These are phyloP conservation scores for Venustoraphidia nigricollis DNA, from an alignment of 2,888 invertebrate species.

Conservation along the genomic window DNA sequence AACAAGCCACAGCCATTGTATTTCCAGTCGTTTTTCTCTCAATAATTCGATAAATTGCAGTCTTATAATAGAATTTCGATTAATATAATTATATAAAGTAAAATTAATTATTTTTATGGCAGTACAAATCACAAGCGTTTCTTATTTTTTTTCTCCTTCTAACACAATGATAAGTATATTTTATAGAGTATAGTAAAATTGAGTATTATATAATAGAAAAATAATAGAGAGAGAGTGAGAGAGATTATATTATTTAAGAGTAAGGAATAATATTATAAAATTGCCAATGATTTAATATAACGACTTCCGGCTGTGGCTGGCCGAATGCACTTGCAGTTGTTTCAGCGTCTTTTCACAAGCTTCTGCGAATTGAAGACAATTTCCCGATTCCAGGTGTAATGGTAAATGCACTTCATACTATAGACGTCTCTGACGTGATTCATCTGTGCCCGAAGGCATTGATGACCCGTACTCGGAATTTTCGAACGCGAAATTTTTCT, in stretches of 20 bases:
- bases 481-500: too few species aligned
- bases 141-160: not conserved
- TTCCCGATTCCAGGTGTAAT: conserved; percentile 85
- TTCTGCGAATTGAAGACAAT: conserved; percentile 87
- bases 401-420: conserved; percentile 65
- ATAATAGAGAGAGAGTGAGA: not conserved
- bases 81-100: too few species aligned
- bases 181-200: not conserved
- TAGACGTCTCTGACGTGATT: conserved; percentile 19
- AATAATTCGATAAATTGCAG: too few species aligned
- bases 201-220: not conserved
- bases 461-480: too few species aligned
- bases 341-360: conserved; percentile 84
- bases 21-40: too few species aligned
- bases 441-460: conserved; percentile 19
- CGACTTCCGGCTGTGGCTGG: not conserved
- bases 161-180: not conserved
- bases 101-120: not conserved
- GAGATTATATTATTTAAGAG: not conserved
- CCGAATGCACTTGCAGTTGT: conserved; percentile 7
- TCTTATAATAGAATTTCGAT: too few species aligned
- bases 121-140: not conserved
- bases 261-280: not conserved
- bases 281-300: not conserved
- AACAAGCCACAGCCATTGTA: too few species aligned